phyloP scores from a whole-genome alignment of 2,113 vertebrate genomes.

The Romanogobio albipinnatus region DNA sequence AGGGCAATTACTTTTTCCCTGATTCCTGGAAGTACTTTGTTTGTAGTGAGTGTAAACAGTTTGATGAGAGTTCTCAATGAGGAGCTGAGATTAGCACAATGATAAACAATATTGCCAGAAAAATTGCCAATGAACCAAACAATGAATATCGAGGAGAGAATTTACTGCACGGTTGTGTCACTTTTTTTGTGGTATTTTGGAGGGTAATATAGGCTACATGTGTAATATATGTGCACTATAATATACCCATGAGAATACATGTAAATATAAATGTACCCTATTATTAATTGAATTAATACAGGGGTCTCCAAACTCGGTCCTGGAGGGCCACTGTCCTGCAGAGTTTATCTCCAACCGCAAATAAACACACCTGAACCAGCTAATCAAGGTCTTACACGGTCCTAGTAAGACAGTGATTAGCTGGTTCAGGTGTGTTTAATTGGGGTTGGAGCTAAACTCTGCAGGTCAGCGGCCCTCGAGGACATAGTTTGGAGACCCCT shows the following conservation, averaged over 20 bases:
- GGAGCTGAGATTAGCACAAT: conserved; percentile 60
- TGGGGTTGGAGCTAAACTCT: too few species aligned
- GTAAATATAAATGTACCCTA: not conserved
- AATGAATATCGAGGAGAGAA: conserved; percentile 53
- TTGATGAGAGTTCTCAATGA: conserved; percentile 67
- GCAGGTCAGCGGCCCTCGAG: too few species aligned
- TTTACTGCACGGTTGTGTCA: not conserved
- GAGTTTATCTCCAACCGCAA: too few species aligned
- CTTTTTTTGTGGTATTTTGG: not conserved
- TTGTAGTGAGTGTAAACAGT: conserved; percentile 63
- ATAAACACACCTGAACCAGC: too few species aligned
- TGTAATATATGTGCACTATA: not conserved
- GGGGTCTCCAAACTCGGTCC: too few species aligned
- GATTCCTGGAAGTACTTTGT: conserved; percentile 57
- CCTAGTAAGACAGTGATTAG: too few species aligned
- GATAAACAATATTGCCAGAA: conserved; percentile 59
- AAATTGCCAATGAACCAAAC: conserved; percentile 52
- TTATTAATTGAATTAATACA: too few species aligned
- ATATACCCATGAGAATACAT: not conserved
- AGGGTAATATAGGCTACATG: not conserved
- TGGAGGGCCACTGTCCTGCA: too few species aligned
- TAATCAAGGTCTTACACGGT: too few species aligned
- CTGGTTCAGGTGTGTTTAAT: too few species aligned
- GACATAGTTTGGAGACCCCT: too few species aligned
- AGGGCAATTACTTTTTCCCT: conserved; percentile 55